These are phyloP conservation scores for Phalacrocorax aristotelis DNA, from an alignment of 2,113 vertebrate species.

Conservation along the genomic window DNA sequence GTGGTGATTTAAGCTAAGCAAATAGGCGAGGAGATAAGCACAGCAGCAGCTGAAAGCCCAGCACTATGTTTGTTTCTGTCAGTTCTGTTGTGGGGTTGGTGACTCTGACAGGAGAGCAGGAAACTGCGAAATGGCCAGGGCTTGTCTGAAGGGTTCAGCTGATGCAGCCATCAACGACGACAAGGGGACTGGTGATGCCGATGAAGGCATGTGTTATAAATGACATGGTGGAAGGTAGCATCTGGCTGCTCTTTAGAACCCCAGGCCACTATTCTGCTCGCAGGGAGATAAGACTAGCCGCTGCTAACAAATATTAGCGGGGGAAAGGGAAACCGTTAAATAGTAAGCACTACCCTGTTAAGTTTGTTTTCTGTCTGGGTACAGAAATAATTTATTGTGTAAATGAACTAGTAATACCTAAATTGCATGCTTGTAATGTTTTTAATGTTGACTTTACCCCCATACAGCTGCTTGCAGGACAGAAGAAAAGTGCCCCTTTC, in stretches of 20 bases:
- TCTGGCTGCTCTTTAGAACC: neutral
- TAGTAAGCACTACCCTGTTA: neutral
- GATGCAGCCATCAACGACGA: accelerated
- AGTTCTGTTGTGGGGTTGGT: neutral
- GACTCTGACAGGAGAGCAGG: neutral
- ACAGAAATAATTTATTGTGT: neutral
- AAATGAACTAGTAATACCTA: neutral
- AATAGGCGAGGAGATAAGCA: neutral
- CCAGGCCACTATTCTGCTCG: neutral
- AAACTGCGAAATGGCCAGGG: neutral
- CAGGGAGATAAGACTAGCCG: neutral
- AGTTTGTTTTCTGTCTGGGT: neutral
- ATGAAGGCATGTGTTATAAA: neutral
- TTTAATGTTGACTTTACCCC: neutral
- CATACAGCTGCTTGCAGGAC: conserved; percentile 85
- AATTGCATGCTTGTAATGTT: neutral
- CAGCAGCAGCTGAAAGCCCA: neutral
- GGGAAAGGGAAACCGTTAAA: neutral
- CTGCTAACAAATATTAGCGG: neutral
- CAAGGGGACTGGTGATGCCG: neutral
- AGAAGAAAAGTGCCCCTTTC: conserved; percentile 91
- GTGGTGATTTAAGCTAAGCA: neutral
- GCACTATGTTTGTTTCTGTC: neutral
- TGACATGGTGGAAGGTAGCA: neutral
- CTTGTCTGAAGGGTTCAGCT: neutral